Conservation (phyloP, 2,888 invertebrate genomes). For the Mimas tiliae region DNA sequence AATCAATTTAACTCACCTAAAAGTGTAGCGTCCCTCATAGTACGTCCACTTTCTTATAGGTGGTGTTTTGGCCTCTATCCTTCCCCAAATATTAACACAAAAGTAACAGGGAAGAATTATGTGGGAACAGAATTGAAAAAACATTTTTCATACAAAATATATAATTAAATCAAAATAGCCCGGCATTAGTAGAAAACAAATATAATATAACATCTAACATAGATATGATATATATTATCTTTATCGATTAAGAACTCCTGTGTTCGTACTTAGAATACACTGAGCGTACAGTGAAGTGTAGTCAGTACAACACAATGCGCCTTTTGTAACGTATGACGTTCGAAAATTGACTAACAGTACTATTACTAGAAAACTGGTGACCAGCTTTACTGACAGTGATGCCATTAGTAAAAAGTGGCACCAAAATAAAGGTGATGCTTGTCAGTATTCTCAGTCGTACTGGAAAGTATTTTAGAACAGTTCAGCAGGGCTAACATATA, state of each 20-base stretch:
- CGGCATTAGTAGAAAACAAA: slow-evolving; percentile 46
- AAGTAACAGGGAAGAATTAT: slow-evolving; percentile 68
- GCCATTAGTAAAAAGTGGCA: no score
- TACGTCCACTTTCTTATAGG: slow-evolving; percentile 78
- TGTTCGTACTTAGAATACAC: no score
- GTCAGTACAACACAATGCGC: no score
- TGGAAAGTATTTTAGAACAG: no score
- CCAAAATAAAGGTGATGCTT: no score
- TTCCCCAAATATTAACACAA: slow-evolving; percentile 61
- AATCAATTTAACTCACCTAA: slow-evolving; percentile 74
- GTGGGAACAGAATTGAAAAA: slow-evolving; percentile 60
- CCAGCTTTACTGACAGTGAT: no score
- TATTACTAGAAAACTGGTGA: no score
- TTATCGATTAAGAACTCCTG: slow-evolving; percentile 1
- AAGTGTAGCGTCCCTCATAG: slow-evolving; percentile 70
- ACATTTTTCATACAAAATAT: slow-evolving; percentile 55
- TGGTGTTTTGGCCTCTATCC: slow-evolving; percentile 79
- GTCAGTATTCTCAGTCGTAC: no score
- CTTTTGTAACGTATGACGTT: no score
- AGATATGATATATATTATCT: slow-evolving; percentile 31
- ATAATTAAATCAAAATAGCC: slow-evolving; percentile 63
- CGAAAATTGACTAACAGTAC: no score
- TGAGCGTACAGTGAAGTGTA: background rate
- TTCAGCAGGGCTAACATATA: no score
- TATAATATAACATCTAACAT: slow-evolving; percentile 36